These are phyloP conservation scores for Gallinago paraguaiae DNA, from an alignment of 2,113 vertebrate species.

Conservation along the genomic window DNA sequence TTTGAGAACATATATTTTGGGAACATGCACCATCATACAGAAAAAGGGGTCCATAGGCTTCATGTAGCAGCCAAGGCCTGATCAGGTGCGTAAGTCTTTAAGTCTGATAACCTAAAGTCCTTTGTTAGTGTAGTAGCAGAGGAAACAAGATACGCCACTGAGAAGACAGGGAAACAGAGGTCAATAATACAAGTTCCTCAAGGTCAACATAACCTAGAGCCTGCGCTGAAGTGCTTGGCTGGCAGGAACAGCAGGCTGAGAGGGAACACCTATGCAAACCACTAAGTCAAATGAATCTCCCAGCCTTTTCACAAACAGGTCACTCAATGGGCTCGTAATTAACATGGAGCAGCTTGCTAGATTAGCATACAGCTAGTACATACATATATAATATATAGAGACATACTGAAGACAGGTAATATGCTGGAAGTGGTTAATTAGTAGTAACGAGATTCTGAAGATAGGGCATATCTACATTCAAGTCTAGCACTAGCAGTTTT, in stretches of 20 bases:
- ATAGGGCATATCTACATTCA: not conserved
- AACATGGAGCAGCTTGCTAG: not conserved
- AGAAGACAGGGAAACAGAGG: not conserved
- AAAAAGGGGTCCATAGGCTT: not conserved
- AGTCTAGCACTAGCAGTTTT: not conserved
- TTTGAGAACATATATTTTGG: constrained; percentile 16
- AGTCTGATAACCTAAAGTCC: not conserved
- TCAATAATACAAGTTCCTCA: not conserved
- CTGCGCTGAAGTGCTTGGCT: not conserved
- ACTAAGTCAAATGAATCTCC: not conserved
- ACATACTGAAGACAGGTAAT: not conserved
- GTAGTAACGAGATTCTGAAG: not conserved
- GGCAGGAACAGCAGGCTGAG: not conserved
- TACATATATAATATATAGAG: not conserved
- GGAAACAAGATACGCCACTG: not conserved
- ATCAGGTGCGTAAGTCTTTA: not conserved
- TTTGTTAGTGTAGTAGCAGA: not conserved
- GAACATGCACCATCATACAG: not conserved
- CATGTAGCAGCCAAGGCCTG: not conserved
- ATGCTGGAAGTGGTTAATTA: not conserved
- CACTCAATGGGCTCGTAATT: not conserved
- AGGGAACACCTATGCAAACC: not conserved
- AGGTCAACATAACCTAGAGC: not conserved
- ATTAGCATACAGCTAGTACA: not conserved
- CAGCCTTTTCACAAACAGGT: not conserved